Base-by-base conservation (phyloP, 2,113 vertebrate species). In the Setophaga petechia region DNA sequence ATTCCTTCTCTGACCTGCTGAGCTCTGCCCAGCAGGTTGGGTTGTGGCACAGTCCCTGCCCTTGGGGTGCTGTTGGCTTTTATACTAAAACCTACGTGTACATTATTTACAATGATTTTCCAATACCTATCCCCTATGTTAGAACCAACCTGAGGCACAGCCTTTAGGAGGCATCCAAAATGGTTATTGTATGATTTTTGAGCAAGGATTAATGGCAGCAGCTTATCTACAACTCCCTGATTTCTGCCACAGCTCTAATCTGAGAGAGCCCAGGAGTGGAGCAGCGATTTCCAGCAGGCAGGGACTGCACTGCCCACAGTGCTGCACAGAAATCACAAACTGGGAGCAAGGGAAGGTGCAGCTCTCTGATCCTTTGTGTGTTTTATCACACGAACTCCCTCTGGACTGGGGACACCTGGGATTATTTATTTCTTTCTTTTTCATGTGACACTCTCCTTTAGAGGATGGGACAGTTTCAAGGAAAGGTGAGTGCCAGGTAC, bases 281-380 rank as follows among this genome's bases (percentile, higher is more conserved):
- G 1, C 46, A 37, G 72, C 17, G 2, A 0, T 43, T 68, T 65
- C 72, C 83, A 69, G 63, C 63, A 58, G 83, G 65, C 43, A 5
- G 12, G 35, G 27, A 7, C 39, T 57, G 11, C 46, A 47, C 7
- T 80, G 67, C 78, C 52, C 7, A 1, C 21, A 9, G 71, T 4
- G 18, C 0, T 67, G 44, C 18, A 5, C 33, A 46, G 58, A 4
- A 55, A 62, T 43, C 15, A 55, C 0, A 0, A 65, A 19, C 43
- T 19, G 9, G 1, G 47, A 37, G 66, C 17, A 55, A 20, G 18
- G 71, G 67, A 41, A 86, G 52, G 43, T 10, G 4, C 47, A 62
- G 3, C 4, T 6, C n/a, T 30, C 46, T 57, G 39, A 46, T 55
- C 57, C 44, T 74, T 49, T 27, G 8, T 15, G 2, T 21, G 4